phyloP scores from a whole-genome alignment of 1,140 invertebrate species.

The Ruditapes philippinarum region DNA sequence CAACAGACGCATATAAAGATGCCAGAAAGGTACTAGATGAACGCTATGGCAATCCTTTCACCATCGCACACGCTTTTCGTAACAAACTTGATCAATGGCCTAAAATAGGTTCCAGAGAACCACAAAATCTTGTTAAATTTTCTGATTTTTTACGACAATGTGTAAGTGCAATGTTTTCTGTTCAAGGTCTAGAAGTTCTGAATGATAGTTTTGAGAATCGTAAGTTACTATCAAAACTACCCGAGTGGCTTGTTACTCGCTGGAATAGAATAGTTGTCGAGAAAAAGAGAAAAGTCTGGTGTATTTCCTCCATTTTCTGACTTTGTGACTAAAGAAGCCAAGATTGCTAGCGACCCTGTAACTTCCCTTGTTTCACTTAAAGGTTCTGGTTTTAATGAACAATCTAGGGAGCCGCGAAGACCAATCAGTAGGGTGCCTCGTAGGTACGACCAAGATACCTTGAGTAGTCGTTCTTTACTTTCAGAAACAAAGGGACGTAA shows the following conservation, averaged over 20 bases:
- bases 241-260: conserved; percentile 39
- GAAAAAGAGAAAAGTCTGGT: background rate
- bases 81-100: conserved; percentile 51
- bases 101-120: conserved; percentile 22
- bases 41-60: conserved; percentile 59
- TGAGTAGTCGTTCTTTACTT: too few species aligned
- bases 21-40: conserved; percentile 33
- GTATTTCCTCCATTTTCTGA: conserved; percentile 30
- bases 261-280: conserved; percentile 45
- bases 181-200: background rate
- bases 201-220: conserved; percentile 63
- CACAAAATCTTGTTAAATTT: conserved; percentile 51
- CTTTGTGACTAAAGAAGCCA: conserved; percentile 63
- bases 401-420: too few species aligned
- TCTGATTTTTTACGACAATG: conserved; percentile 54
- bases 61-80: conserved; percentile 39
- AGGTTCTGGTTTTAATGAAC: too few species aligned
- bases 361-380: conserved; percentile 34
- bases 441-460: too few species aligned
- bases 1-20: conserved; percentile 44
- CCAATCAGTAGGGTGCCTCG: too few species aligned
- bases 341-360: conserved; percentile 60
- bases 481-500: too few species aligned
- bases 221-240: conserved; percentile 64
- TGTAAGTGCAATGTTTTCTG: background rate